Evolutionary conservation across 2,113 vertebrate species (phyloP).

Genomic region (Cryptotis parvus): DNA sequence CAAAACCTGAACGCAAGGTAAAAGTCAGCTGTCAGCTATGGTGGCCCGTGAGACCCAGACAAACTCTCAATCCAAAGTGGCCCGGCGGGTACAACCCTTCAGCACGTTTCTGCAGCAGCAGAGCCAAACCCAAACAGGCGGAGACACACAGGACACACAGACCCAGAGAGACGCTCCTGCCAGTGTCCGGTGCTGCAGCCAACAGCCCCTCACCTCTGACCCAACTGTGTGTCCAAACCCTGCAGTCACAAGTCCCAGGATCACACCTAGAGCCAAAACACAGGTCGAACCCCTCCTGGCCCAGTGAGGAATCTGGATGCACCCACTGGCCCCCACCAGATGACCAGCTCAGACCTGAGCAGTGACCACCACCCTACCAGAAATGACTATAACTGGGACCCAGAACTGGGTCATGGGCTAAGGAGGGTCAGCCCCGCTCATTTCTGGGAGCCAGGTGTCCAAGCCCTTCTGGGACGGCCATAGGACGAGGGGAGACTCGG

Average conservation of each 20-base stretch:
- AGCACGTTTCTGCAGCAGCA: background rate
- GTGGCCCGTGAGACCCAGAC: conserved; percentile 1
- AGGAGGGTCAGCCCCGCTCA: background rate
- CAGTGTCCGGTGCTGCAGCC: too few relatives aligned
- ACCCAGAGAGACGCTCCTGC: too few relatives aligned
- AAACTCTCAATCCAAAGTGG: background rate
- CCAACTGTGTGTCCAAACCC: too few relatives aligned
- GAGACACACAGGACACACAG: background rate
- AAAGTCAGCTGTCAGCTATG: background rate
- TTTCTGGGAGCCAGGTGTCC: conserved; percentile 25
- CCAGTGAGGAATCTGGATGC: background rate
- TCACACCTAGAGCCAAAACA: background rate
- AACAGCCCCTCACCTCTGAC: background rate
- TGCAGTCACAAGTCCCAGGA: background rate
- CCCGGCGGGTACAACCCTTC: background rate
- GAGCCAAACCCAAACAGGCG: background rate
- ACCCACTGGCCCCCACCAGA: background rate
- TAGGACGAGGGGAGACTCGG: background rate
- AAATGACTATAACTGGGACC: background rate
- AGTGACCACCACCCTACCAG: background rate
- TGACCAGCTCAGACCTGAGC: background rate
- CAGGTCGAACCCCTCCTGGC: background rate
- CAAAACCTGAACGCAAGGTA: conserved; percentile 33
- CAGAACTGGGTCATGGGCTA: background rate
- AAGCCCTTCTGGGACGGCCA: background rate